phyloP scores from a whole-genome alignment of 2,113 vertebrate species.

The Paradoxurus hermaphroditus region DNA sequence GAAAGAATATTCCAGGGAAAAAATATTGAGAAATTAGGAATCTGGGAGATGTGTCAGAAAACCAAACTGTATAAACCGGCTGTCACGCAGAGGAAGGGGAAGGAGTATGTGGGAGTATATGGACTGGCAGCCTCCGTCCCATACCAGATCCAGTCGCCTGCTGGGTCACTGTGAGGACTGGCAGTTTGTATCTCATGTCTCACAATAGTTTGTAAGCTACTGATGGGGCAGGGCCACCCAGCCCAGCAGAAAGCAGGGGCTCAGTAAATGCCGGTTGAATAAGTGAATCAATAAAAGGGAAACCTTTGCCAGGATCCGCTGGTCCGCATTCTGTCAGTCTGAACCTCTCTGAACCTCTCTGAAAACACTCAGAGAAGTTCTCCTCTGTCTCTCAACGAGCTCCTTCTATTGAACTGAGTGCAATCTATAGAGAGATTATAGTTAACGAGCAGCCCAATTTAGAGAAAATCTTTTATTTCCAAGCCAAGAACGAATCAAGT shows the following conservation, averaged over 20 bases:
- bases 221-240: neutral
- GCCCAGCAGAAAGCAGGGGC: neutral
- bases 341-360: neutral
- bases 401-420: neutral
- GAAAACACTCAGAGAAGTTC: neutral
- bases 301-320: neutral
- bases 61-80: neutral
- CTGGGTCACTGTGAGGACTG: neutral
- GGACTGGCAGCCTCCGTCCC: neutral
- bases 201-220: neutral
- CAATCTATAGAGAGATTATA: neutral
- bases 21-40: neutral
- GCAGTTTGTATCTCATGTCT: neutral
- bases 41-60: neutral
- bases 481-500: slow-evolving; percentile 22
- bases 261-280: neutral
- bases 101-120: neutral
- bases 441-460: neutral
- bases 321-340: neutral
- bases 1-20: neutral
- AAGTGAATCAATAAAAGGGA: neutral
- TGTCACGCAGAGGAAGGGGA: too few species aligned
- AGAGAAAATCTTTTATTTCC: slow-evolving; percentile 21
- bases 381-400: neutral
- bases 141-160: neutral